These are phyloP conservation scores for Entomobrya proxima DNA, from an alignment of 2,888 invertebrate genomes.

Conservation along the genomic window DNA sequence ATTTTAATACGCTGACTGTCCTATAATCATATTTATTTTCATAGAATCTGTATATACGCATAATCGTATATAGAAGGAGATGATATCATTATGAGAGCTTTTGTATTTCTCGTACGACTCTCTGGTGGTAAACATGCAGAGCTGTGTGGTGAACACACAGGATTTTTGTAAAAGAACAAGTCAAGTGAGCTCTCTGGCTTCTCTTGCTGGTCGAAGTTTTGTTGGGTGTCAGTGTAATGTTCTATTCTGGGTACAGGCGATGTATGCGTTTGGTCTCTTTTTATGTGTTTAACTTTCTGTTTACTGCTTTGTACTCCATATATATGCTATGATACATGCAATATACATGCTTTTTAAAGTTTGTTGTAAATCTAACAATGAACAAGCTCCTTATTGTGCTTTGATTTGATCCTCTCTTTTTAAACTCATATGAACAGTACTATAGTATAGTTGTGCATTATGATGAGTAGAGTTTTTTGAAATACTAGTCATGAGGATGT, in stretches of 20 bases:
- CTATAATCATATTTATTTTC: neutral
- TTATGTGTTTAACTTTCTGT: slow-evolving; percentile 6
- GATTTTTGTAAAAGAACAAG: slow-evolving; percentile 31
- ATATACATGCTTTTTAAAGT: neutral
- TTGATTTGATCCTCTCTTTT: slow-evolving; percentile 3
- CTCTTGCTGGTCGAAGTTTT: neutral
- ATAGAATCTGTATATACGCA: neutral
- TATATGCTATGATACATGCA: neutral
- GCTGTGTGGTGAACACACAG: neutral
- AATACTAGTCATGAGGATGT: slow-evolving; percentile 27
- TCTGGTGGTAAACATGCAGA: neutral
- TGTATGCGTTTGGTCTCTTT: neutral
- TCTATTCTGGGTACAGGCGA: neutral
- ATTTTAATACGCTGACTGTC: slow-evolving; percentile 20
- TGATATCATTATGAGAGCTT: neutral
- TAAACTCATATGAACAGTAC: neutral
- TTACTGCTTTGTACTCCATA: neutral
- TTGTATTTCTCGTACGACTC: neutral
- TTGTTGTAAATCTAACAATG: no score
- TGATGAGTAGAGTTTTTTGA: slow-evolving; percentile 15
- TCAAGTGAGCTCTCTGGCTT: slow-evolving; percentile 18
- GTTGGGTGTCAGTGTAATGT: slow-evolving; percentile 12
- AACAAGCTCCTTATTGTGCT: no score
- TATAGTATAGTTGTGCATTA: neutral
- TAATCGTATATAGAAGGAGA: neutral